Evolutionary conservation across 2,113 vertebrate species (phyloP).

Genomic region (Orthonyx spaldingii): DNA sequence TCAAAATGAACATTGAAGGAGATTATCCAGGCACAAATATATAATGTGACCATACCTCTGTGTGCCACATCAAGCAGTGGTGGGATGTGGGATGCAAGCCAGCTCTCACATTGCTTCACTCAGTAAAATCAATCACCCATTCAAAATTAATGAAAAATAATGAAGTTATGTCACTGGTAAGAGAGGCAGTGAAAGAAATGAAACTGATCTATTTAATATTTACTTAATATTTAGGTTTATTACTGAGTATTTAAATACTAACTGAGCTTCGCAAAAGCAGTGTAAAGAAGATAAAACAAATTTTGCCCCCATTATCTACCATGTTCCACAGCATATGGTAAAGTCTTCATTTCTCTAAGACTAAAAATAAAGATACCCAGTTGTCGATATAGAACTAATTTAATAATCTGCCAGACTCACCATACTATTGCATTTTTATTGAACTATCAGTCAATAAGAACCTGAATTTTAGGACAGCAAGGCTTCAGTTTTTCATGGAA

Average conservation of each 20-base stretch:
- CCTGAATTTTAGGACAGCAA: neutral
- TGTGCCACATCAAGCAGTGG: neutral
- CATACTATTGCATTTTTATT: neutral
- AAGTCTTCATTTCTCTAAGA: neutral
- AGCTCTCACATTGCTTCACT: neutral
- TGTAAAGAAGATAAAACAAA: neutral
- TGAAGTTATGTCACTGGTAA: neutral
- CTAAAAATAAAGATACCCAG: neutral
- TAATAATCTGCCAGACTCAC: neutral
- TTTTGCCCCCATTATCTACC: neutral
- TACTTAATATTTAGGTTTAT: neutral
- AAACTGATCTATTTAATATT: neutral
- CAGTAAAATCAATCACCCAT: neutral
- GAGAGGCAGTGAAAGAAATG: neutral
- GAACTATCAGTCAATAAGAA: neutral
- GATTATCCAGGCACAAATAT: neutral
- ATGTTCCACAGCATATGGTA: neutral
- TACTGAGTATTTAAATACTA: neutral
- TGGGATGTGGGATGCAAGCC: neutral
- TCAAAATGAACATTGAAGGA: neutral
- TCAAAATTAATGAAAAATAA: neutral
- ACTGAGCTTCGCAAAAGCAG: neutral
- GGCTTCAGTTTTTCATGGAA: neutral
- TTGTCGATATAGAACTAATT: neutral
- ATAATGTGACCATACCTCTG: accelerated